Evolutionary conservation across 2,113 vertebrate species (phyloP).

Genomic region (Equus przewalskii): DNA sequence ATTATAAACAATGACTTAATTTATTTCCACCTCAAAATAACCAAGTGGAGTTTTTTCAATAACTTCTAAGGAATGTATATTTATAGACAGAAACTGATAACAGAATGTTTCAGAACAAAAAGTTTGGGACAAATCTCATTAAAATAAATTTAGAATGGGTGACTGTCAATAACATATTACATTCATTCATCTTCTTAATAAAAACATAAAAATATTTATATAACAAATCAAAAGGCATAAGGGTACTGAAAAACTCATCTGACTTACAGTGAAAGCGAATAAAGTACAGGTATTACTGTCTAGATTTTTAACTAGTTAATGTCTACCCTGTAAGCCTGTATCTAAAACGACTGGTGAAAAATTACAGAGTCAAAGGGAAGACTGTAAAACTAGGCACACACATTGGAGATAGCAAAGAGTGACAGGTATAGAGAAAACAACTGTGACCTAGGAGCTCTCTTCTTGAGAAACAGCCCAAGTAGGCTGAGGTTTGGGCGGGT

Average conservation of each 20-base stretch:
- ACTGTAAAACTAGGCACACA: not conserved
- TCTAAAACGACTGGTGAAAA: not conserved
- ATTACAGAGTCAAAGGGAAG: not conserved
- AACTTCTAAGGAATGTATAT: constrained; percentile 38
- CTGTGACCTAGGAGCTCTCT: not conserved
- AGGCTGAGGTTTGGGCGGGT: not conserved
- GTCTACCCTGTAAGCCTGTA: not conserved
- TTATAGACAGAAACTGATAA: constrained; percentile 47
- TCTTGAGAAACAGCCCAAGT: not conserved
- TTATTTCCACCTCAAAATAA: constrained; percentile 63
- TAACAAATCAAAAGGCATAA: constrained; percentile 1
- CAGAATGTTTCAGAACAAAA: constrained; percentile 40
- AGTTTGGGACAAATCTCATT: not conserved
- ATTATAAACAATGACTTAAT: constrained; percentile 58
- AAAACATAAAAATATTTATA: constrained; percentile 25
- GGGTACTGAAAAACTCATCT: not conserved
- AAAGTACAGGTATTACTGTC: not conserved
- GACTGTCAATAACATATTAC: not conserved
- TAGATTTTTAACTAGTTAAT: constrained; percentile 14
- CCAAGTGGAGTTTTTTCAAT: not conserved
- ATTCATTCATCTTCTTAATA: constrained; percentile 51
- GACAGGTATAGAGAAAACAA: not conserved
- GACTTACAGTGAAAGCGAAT: not conserved
- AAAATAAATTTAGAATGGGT: constrained; percentile 34
- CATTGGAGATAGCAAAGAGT: not conserved